Percentiles rank a stretch among this genome's conserved stretches.
Conservation (phyloP, 2,888 invertebrate genomes). For the Rhabditoides inermis region DNA sequence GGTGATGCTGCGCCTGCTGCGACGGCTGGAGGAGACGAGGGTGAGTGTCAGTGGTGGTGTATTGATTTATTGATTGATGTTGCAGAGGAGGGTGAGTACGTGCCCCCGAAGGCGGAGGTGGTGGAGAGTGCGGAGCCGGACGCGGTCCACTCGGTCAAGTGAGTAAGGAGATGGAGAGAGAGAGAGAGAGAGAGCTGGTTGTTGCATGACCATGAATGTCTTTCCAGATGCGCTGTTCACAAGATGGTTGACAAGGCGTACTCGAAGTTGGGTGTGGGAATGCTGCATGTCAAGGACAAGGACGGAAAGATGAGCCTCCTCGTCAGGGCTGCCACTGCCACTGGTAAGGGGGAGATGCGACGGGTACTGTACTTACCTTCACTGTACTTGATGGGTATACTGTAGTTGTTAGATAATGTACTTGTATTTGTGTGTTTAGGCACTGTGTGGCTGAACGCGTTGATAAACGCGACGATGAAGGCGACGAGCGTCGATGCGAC, state of each 20-base stretch:
- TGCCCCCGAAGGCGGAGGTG: slow-evolving; percentile 34
- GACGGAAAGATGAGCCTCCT: slow-evolving; percentile 27
- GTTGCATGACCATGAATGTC: not conserved
- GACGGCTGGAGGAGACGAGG: slow-evolving; percentile 7
- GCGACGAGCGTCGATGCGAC: slow-evolving; percentile 23
- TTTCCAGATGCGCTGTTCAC: slow-evolving; percentile 29
- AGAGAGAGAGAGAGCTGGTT: too few relatives aligned
- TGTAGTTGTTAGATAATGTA: not conserved
- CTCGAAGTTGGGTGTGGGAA: slow-evolving; percentile 30
- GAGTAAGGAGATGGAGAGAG: too few relatives aligned
- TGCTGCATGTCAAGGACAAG: slow-evolving; percentile 27
- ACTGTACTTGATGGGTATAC: too few relatives aligned
- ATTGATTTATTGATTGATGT: too few relatives aligned
- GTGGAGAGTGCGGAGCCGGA: slow-evolving; percentile 29
- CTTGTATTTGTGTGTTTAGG: slow-evolving; percentile 8
- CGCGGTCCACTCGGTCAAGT: slow-evolving; percentile 25
- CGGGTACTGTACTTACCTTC: too few relatives aligned
- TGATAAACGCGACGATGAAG: slow-evolving; percentile 27
- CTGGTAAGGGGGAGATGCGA: too few relatives aligned
- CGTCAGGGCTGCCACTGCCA: slow-evolving; percentile 32
- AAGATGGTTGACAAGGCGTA: slow-evolving; percentile 25
- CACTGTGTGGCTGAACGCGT: slow-evolving; percentile 30
- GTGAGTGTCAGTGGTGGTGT: slow-evolving; percentile 6
- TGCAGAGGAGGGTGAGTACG: too few relatives aligned
- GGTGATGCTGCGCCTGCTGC: slow-evolving; percentile 3